A percentile compares a stretch with the other conserved stretches of the same genome.
These are phyloP conservation scores for Acromyrmex charruanus DNA, from an alignment of 1,140 invertebrate species.

Conservation along the genomic window DNA sequence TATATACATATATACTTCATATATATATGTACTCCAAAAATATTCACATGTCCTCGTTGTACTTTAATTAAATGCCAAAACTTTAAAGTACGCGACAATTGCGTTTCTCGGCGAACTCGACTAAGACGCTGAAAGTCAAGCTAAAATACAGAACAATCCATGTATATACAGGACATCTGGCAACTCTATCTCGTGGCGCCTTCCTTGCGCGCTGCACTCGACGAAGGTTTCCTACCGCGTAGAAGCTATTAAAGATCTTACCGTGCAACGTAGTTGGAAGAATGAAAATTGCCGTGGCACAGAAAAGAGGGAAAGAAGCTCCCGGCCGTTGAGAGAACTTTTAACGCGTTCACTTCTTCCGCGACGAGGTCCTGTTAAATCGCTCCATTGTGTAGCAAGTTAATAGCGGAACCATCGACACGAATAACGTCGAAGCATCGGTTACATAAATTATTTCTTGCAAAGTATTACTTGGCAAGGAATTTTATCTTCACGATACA, in stretches of 20 bases:
- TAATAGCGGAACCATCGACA: slow-evolving; percentile 40
- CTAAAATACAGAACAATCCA: slow-evolving; percentile 31
- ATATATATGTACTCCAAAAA: not conserved
- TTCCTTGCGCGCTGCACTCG: slow-evolving; percentile 5
- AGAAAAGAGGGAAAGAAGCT: slow-evolving; percentile 60
- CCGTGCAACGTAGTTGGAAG: slow-evolving; percentile 59
- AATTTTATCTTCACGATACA: not conserved
- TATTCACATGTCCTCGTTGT: not conserved
- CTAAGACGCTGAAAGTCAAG: slow-evolving; percentile 22
- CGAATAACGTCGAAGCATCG: slow-evolving; percentile 35
- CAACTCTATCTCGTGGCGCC: slow-evolving; percentile 25
- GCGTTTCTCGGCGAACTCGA: not conserved
- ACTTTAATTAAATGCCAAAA: slow-evolving; percentile 47
- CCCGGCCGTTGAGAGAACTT: slow-evolving; percentile 56
- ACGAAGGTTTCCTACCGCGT: slow-evolving; percentile 38
- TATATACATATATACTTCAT: no score
- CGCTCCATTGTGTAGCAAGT: slow-evolving; percentile 48
- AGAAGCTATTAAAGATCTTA: slow-evolving; percentile 67
- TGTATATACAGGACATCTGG: slow-evolving; percentile 31
- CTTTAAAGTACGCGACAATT: slow-evolving; percentile 29
- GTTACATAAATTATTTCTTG: slow-evolving; percentile 42
- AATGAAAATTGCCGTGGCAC: slow-evolving; percentile 61
- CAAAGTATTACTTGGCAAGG: not conserved
- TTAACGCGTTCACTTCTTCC: slow-evolving; percentile 63
- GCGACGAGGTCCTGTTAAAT: slow-evolving; percentile 57